phyloP scores from a whole-genome alignment of 1,140 invertebrate genomes.

The Bombyx mandarina region DNA sequence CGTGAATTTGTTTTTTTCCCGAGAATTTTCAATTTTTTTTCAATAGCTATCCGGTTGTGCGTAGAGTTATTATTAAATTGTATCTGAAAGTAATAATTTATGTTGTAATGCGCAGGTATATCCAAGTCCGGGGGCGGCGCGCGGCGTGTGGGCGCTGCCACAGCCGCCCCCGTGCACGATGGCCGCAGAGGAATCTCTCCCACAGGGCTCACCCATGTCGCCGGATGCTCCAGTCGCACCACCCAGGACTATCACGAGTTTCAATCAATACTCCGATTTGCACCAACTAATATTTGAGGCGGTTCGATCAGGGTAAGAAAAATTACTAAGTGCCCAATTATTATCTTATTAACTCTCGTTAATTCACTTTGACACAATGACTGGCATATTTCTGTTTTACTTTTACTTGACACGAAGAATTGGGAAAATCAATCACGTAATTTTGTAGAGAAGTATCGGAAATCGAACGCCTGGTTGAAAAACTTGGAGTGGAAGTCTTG shows the following conservation, averaged over 20 bases:
- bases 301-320: slow-evolving; percentile 74
- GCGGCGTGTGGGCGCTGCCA: slow-evolving; percentile 87
- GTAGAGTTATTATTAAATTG: too few relatives aligned
- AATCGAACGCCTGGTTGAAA: slow-evolving; percentile 83
- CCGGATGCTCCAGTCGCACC: slow-evolving; percentile 59
- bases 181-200: slow-evolving; percentile 73
- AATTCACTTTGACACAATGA: too few relatives aligned
- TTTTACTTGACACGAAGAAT: too few relatives aligned
- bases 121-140: slow-evolving; percentile 86
- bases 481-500: slow-evolving; percentile 79
- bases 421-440: background rate
- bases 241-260: slow-evolving; percentile 55
- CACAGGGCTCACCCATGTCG: slow-evolving; percentile 61
- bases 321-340: too few relatives aligned
- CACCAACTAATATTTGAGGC: slow-evolving; percentile 76
- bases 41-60: too few relatives aligned
- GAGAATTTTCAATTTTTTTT: too few relatives aligned
- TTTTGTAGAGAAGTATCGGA: slow-evolving; percentile 77
- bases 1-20: too few relatives aligned
- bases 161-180: slow-evolving; percentile 79
- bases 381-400: too few relatives aligned
- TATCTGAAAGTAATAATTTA: too few relatives aligned
- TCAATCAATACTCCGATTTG: slow-evolving; percentile 54
- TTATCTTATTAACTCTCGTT: too few relatives aligned
- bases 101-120: slow-evolving; percentile 62